phyloP scores from a whole-genome alignment of 2,113 vertebrate species.

The Ptilonorhynchus violaceus region DNA sequence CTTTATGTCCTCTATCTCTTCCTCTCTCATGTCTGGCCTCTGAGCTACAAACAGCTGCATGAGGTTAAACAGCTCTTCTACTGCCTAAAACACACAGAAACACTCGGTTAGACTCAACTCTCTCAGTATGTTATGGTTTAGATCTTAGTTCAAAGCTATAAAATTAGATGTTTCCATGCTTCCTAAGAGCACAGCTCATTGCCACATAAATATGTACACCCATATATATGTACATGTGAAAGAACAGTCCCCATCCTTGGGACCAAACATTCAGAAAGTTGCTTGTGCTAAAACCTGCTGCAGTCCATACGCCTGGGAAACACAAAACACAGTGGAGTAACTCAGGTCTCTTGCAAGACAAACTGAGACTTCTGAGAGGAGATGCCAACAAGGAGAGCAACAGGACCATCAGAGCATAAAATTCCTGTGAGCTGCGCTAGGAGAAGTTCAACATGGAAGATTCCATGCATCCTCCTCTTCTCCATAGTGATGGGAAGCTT shows the following conservation, averaged over 20 bases:
- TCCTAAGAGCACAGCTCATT: neutral
- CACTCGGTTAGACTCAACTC: neutral
- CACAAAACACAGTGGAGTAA: neutral
- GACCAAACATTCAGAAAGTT: neutral
- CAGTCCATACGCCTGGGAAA: neutral
- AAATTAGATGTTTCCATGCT: neutral
- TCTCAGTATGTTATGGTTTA: neutral
- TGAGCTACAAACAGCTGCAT: conserved; percentile 99
- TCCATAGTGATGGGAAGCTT: neutral
- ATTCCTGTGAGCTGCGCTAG: neutral
- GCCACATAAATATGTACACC: neutral
- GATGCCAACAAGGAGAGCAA: neutral
- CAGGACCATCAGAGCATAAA: neutral
- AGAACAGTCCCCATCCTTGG: no score
- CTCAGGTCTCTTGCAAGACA: neutral
- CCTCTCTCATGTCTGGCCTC: conserved; percentile 94
- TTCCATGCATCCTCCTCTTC: neutral
- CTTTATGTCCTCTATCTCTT: conserved; percentile 94
- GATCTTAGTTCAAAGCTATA: neutral
- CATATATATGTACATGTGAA: fast-evolving
- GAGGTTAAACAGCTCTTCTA: conserved; percentile 97
- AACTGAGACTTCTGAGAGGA: neutral
- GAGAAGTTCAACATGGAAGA: neutral
- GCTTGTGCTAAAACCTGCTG: neutral
- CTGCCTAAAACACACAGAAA: conserved; percentile 78